Percentiles rank a stretch among this genome's conserved stretches.
Evolutionary conservation across 23 tunicate species (phyloP).

Genomic region (Phallusia fumigata): DNA sequence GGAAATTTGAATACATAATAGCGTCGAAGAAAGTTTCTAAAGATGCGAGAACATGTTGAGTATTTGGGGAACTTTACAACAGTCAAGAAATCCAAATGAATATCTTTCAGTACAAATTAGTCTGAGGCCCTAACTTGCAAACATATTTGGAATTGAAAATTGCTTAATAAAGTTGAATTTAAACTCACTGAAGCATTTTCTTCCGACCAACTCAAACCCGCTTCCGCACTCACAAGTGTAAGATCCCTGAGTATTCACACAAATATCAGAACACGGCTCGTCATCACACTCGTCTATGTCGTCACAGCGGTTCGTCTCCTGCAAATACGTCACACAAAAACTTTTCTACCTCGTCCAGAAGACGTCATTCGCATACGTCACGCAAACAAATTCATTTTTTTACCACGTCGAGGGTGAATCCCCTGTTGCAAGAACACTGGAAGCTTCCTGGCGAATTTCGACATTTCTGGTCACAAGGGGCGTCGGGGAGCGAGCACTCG

Average conservation of each 20-base stretch:
- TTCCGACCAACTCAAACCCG: conserved; percentile 56
- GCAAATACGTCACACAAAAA: not conserved
- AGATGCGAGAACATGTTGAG: no score
- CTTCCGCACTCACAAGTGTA: conserved; percentile 40
- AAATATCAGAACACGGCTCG: conserved; percentile 25
- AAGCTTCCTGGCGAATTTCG: conserved; percentile 13
- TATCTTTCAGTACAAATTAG: no score
- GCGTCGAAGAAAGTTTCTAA: no score
- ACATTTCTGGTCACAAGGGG: conserved; percentile 34
- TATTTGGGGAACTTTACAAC: no score
- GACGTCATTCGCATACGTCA: not conserved
- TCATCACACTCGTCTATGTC: conserved; percentile 41
- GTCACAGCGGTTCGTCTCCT: conserved; percentile 16
- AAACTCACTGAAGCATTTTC: conserved; percentile 34
- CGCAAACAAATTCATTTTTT: not conserved
- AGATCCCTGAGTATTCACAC: conserved; percentile 27
- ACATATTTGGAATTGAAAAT: no score
- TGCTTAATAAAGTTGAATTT: no score
- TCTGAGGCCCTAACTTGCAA: no score
- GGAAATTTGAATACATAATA: no score
- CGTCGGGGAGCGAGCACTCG: conserved; percentile 15
- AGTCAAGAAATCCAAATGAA: no score
- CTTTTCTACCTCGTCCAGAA: no score
- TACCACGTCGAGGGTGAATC: conserved; percentile 17
- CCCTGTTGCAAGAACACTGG: conserved; percentile 16